A percentile compares a stretch with the other conserved stretches of the same genome.
These are phyloP conservation scores for Danaus chrysippus DNA, from an alignment of 2,888 invertebrate genomes.

Conservation along the genomic window DNA sequence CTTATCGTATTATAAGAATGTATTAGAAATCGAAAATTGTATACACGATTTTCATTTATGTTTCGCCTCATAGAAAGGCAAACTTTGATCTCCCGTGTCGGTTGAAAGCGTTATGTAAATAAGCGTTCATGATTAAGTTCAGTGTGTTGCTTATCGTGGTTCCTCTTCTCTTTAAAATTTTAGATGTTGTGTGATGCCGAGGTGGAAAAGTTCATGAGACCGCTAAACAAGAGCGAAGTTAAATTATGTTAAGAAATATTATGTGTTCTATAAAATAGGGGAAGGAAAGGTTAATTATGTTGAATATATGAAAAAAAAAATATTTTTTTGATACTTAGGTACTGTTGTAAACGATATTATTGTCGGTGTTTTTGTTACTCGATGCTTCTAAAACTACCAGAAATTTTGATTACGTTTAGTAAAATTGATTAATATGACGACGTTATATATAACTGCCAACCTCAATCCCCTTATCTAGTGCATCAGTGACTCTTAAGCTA, in stretches of 20 bases:
- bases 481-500: neutral
- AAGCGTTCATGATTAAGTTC: conserved; percentile 70
- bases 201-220: conserved; percentile 14
- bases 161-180: conserved; percentile 23
- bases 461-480: neutral
- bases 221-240: conserved; percentile 5
- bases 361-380: too few species aligned
- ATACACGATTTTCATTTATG: neutral
- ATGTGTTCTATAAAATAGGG: neutral
- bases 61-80: conserved; percentile 22
- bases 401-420: too few species aligned
- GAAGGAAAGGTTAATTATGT: neutral
- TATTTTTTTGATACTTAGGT: conserved; percentile 9
- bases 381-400: too few species aligned
- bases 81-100: conserved; percentile 57
- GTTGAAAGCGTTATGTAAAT: conserved; percentile 73
- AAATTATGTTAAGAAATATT: conserved; percentile 5
- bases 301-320: conserved; percentile 8
- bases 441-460: too few species aligned
- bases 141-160: conserved; percentile 30
- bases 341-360: too few species aligned
- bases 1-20: too few species aligned
- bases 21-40: neutral
- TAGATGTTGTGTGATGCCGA: conserved; percentile 7
- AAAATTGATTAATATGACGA: too few species aligned